phyloP scores from a whole-genome alignment of 2,888 invertebrate species.

The Spilosoma lubricipeda region DNA sequence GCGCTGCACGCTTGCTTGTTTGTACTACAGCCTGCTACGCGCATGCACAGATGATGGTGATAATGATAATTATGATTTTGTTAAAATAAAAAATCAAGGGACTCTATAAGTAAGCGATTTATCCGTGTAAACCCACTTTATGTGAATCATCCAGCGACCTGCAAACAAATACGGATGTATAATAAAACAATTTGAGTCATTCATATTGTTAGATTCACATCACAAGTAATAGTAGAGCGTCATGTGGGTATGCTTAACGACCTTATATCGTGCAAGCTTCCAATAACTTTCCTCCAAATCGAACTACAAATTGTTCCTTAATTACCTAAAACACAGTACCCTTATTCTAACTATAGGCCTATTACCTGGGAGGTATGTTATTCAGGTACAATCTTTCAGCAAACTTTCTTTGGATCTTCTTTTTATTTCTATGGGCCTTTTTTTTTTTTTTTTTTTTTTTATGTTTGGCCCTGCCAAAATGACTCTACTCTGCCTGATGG shows the following conservation, averaged over 20 bases:
- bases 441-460: too few species aligned
- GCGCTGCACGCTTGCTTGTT: too few species aligned
- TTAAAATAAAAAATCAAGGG: too few species aligned
- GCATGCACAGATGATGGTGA: too few species aligned
- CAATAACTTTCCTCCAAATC: neutral
- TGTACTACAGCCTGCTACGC: too few species aligned
- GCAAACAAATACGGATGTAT: neutral
- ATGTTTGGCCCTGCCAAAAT: too few species aligned
- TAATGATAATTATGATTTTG: too few species aligned
- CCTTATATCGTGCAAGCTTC: neutral
- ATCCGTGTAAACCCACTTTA: too few species aligned
- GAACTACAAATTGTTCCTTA: neutral
- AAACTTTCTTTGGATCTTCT: neutral
- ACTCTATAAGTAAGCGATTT: too few species aligned
- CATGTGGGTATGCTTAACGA: neutral
- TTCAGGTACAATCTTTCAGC: neutral
- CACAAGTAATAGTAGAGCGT: neutral
- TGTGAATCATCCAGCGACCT: neutral
- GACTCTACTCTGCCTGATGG: too few species aligned
- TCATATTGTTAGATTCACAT: neutral
- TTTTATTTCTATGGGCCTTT: too few species aligned
- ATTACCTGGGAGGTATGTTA: neutral
- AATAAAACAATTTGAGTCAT: neutral
- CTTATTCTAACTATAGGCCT: neutral
- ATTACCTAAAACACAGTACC: neutral